Evolutionary conservation across 2,888 invertebrate species (phyloP).

Genomic region (Philaethria dido): DNA sequence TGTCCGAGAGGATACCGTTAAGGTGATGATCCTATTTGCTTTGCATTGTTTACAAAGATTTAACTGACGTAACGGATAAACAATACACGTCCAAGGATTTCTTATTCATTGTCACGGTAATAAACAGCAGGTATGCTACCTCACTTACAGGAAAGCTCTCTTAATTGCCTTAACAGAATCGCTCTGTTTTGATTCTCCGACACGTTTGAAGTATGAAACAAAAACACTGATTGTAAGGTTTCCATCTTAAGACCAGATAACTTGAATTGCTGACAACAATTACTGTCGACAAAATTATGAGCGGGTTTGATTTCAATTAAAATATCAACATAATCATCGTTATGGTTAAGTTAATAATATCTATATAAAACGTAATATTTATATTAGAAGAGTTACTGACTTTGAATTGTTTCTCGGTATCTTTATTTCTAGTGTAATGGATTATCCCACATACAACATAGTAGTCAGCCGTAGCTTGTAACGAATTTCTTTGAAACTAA

Average conservation of each 20-base stretch:
- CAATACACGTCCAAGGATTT: slow-evolving; percentile 59
- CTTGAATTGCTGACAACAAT: slow-evolving; percentile 48
- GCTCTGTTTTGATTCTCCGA: slow-evolving; percentile 54
- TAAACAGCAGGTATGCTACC: slow-evolving; percentile 80
- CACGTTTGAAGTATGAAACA: slow-evolving; percentile 55
- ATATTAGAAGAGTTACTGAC: neutral
- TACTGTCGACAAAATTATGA: slow-evolving; percentile 45
- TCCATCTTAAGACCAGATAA: slow-evolving; percentile 49
- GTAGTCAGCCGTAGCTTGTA: slow-evolving; percentile 43
- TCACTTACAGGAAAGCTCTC: slow-evolving; percentile 68
- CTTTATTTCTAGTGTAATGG: slow-evolving; percentile 31
- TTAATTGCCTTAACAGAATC: slow-evolving; percentile 69
- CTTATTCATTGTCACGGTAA: slow-evolving; percentile 61
- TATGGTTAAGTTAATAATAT: slow-evolving; percentile 1
- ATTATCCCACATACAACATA: slow-evolving; percentile 45
- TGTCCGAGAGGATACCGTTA: slow-evolving; percentile 66
- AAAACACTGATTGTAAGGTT: slow-evolving; percentile 49
- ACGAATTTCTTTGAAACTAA: slow-evolving; percentile 49
- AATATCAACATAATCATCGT: slow-evolving; percentile 20
- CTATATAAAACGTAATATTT: slow-evolving; percentile 9
- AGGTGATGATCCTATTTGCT: slow-evolving; percentile 72
- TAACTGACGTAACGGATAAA: slow-evolving; percentile 79
- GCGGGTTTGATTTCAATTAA: slow-evolving; percentile 37
- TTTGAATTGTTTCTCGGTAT: neutral
- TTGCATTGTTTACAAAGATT: slow-evolving; percentile 57